These are phyloP conservation scores for Anoplius nigerrimus DNA, from an alignment of 2,888 invertebrate genomes.

Conservation along the genomic window DNA sequence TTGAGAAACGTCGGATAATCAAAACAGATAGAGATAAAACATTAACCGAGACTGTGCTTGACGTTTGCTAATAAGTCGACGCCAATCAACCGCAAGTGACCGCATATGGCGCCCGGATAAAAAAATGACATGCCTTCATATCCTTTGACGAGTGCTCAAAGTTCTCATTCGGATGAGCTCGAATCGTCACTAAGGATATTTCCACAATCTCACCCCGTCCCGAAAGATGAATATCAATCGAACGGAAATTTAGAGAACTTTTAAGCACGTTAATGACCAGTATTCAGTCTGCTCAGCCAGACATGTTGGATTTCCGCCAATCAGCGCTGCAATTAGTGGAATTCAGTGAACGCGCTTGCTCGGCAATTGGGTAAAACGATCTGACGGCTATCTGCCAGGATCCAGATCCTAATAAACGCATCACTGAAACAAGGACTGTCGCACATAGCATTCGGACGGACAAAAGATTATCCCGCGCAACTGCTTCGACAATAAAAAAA, in stretches of 20 bases:
- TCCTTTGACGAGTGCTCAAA: too few relatives aligned
- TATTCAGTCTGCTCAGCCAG: conserved; percentile 56
- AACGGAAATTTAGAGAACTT: conserved; percentile 55
- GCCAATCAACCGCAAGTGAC: too few relatives aligned
- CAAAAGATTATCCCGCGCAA: background rate
- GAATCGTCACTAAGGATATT: background rate
- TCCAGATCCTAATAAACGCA: conserved; percentile 28
- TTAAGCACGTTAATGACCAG: conserved; percentile 64
- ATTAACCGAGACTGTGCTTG: too few relatives aligned
- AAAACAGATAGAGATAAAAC: too few relatives aligned
- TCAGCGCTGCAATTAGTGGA: conserved; percentile 68
- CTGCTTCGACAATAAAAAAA: too few relatives aligned
- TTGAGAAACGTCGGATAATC: too few relatives aligned
- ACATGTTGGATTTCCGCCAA: conserved; percentile 66
- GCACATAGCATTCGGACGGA: background rate
- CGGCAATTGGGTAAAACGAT: conserved; percentile 55
- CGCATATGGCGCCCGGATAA: too few relatives aligned
- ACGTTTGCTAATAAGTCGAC: too few relatives aligned
- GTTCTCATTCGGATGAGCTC: too few relatives aligned
- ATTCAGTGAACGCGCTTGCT: conserved; percentile 64
- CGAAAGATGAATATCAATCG: conserved; percentile 28
- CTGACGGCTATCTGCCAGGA: conserved; percentile 31
- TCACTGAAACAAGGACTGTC: conserved; percentile 15
- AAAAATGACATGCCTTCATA: too few relatives aligned
- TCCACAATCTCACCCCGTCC: conserved; percentile 14